Evolutionary conservation across 2,888 invertebrate species (phyloP), one percentile per base, ranked within the genome.

Genomic region (Argynnis bischoffii): DNA sequence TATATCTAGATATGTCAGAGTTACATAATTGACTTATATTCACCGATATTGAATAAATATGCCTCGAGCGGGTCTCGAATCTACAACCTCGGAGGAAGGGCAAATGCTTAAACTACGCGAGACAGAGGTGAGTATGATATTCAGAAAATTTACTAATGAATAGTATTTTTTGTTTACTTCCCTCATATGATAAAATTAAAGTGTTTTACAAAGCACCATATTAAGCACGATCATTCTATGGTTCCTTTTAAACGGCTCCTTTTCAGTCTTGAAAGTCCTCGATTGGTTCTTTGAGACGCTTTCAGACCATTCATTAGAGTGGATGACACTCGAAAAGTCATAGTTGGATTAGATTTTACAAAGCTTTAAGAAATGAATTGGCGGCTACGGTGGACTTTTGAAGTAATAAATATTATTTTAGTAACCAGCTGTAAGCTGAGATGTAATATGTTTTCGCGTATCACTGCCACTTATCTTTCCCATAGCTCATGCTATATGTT

Each of bases 241-340:
- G 57, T 68, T 66, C 64, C 60, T 68, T 67, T 70, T 70, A 73
- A 74, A 70, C 72, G 71, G 63, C 69, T 69, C 65, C 74, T 74
- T 76, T 75, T 74, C 75, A 71, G 69, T 67, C 68, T 67, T 73
- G 64, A 73, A 74, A 75, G 72, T 68, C 59, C 69, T 69, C 73
- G 67, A 73, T 73, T 73, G 73, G 72, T 70, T 69, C 70, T 63
- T 63, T 69, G 72, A 72, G 61, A 72, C 60, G 69, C 72, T 72
- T 74, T 73, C 69, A 71, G 48, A 71, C 74, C 71, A 73, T 76
- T 72, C 71, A 74, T 74, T 70, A 67, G 66, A 69, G 70, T 64
- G 69, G 69, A 70, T 70, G 73, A 73, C 69, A 71, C 70, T 73
- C 70, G 35, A 64, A 65, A 69, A 69, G 66, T 66, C 71, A 69